A percentile compares a stretch with the other conserved stretches of the same genome.
Evolutionary conservation across 1,140 invertebrate genomes (phyloP).

Genomic region (Ostrea edulis): DNA sequence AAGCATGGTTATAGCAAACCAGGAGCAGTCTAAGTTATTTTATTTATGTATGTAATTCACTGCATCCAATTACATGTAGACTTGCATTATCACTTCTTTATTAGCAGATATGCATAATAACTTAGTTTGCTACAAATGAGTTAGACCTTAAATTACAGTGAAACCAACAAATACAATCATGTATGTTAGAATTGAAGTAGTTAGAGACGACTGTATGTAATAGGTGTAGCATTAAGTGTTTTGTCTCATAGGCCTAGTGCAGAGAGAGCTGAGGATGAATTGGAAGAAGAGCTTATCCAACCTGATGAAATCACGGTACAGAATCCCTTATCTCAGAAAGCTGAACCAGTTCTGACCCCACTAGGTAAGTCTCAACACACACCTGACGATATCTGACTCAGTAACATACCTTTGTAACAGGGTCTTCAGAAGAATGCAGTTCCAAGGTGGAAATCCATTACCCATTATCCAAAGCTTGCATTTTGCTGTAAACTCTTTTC

Average conservation of each 20-base stretch:
- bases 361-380: constrained; percentile 82
- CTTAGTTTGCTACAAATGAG: no score
- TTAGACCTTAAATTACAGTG: no score
- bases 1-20: no score
- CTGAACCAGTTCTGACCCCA: constrained; percentile 89
- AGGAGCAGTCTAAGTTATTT: no score
- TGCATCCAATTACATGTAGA: no score
- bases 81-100: no score
- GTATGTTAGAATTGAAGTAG: no score
- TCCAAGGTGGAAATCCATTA: background rate
- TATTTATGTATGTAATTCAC: no score
- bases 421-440: background rate
- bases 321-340: constrained; percentile 85
- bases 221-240: background rate
- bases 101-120: no score
- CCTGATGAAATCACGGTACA: constrained; percentile 89
- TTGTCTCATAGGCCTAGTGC: constrained; percentile 44
- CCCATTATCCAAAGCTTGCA: background rate
- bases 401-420: background rate
- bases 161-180: no score
- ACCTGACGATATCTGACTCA: background rate
- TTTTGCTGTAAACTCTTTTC: constrained; percentile 9
- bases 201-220: no score
- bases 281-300: constrained; percentile 86
- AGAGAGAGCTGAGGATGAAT: constrained; percentile 37